Percentiles rank a stretch among this genome's conserved stretches.
These are phyloP conservation scores for Macroteleia sp. DNA, from an alignment of 2,888 invertebrate species.

Conservation along the genomic window DNA sequence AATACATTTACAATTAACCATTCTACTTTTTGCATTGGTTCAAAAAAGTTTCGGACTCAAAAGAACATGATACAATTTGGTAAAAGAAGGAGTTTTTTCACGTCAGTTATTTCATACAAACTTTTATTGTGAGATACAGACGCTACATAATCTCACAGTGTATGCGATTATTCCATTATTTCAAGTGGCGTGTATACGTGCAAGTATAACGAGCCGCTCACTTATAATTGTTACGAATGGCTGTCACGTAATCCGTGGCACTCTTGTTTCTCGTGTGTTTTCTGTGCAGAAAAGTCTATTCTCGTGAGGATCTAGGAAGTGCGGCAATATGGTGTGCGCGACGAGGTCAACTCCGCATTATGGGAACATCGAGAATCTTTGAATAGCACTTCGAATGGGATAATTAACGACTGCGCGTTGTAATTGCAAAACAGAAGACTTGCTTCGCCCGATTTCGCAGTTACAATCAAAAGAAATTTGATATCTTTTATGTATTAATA, in stretches of 20 bases:
- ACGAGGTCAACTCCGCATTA: slow-evolving; percentile 48
- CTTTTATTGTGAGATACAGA: slow-evolving; percentile 55
- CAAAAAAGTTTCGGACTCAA: too few relatives aligned
- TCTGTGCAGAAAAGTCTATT: slow-evolving; percentile 54
- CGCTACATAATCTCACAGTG: slow-evolving; percentile 52
- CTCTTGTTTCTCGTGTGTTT: slow-evolving; percentile 56
- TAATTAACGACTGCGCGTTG: slow-evolving; percentile 43
- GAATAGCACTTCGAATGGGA: slow-evolving; percentile 55
- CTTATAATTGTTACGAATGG: slow-evolving; percentile 62
- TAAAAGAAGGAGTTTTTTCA: slow-evolving; percentile 39
- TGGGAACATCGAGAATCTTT: slow-evolving; percentile 52
- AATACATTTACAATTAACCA: too few relatives aligned
- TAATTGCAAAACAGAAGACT: slow-evolving; percentile 49
- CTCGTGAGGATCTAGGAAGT: slow-evolving; percentile 63
- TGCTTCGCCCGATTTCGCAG: slow-evolving; percentile 37
- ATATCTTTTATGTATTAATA: slow-evolving; percentile 40
- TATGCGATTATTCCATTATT: slow-evolving; percentile 58
- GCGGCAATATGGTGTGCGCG: slow-evolving; percentile 57
- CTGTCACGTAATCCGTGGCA: slow-evolving; percentile 59
- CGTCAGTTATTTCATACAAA: slow-evolving; percentile 36
- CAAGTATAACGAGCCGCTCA: slow-evolving; percentile 54
- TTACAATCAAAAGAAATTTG: slow-evolving; percentile 37
- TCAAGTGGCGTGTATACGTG: slow-evolving; percentile 25
- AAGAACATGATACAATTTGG: background rate
- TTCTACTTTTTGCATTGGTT: too few relatives aligned